Percentiles rank a stretch among this genome's conserved stretches.
Evolutionary conservation across 2,113 vertebrate genomes (phyloP).

Genomic region (Calyptomena viridis): DNA sequence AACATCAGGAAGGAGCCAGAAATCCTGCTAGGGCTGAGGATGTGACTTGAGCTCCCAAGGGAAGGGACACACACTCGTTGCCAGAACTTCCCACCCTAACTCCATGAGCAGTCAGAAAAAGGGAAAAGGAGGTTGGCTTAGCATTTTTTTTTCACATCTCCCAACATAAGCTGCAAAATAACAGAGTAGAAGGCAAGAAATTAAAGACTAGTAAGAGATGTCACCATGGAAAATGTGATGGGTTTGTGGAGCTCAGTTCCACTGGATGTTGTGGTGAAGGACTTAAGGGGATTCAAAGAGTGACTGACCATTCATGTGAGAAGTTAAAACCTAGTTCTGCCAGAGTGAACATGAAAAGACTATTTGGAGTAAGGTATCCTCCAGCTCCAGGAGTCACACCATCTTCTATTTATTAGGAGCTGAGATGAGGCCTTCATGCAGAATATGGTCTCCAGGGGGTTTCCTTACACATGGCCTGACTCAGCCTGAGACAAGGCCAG

Average conservation of each 20-base stretch:
- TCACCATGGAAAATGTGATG: background rate
- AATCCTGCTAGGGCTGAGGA: background rate
- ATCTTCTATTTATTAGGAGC: background rate
- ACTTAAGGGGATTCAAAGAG: background rate
- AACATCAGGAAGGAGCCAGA: background rate
- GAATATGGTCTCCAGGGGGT: background rate
- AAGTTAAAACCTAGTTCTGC: background rate
- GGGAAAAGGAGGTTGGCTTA: background rate
- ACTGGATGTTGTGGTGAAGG: background rate
- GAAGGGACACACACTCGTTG: background rate
- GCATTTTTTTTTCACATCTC: background rate
- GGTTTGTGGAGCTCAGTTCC: background rate
- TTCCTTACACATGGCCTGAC: background rate
- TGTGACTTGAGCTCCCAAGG: background rate
- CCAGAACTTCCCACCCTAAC: background rate
- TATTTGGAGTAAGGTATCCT: background rate
- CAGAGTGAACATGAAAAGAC: background rate
- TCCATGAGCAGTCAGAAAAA: background rate
- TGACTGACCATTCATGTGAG: background rate
- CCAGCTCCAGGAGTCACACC: background rate
- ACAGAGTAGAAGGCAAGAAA: background rate
- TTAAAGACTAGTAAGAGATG: background rate
- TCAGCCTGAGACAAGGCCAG: background rate
- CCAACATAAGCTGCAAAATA: background rate
- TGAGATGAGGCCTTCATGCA: background rate